These are phyloP conservation scores for Helicoverpa assulta DNA, from an alignment of 2,888 invertebrate genomes.

Conservation along the genomic window DNA sequence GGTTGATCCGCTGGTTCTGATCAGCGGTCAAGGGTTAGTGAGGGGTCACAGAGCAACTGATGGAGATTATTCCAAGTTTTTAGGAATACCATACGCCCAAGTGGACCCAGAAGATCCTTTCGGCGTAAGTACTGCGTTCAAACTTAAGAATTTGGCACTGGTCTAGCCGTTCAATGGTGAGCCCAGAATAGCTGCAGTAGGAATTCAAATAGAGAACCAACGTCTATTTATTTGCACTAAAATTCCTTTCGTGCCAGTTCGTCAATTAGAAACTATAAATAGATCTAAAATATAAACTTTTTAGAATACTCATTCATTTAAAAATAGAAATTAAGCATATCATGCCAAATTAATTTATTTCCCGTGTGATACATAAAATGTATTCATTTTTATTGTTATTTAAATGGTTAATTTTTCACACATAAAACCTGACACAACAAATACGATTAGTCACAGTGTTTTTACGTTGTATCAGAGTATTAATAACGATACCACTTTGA, in stretches of 20 bases:
- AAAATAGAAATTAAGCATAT: too few relatives aligned
- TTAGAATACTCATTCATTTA: not conserved
- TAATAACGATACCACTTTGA: slow-evolving; percentile 30
- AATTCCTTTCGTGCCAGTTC: slow-evolving; percentile 38
- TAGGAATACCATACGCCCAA: slow-evolving; percentile 84
- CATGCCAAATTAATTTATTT: too few relatives aligned
- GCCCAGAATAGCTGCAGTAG: slow-evolving; percentile 33
- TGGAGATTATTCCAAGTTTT: slow-evolving; percentile 81
- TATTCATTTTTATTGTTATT: too few relatives aligned
- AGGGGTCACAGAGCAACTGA: slow-evolving; percentile 79
- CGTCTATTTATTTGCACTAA: slow-evolving; percentile 21
- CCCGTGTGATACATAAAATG: too few relatives aligned
- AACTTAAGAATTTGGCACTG: slow-evolving; percentile 2
- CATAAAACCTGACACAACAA: not conserved
- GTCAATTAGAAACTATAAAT: slow-evolving; percentile 34
- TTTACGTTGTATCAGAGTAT: slow-evolving; percentile 27
- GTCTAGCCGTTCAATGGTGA: slow-evolving; percentile 38
- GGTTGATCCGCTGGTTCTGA: slow-evolving; percentile 83
- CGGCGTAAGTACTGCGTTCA: slow-evolving; percentile 78
- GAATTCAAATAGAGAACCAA: slow-evolving; percentile 46
- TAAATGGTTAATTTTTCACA: not conserved
- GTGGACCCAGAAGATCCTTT: slow-evolving; percentile 82
- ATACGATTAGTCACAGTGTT: slow-evolving; percentile 12
- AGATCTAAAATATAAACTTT: not conserved
- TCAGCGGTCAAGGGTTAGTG: slow-evolving; percentile 80